Conservation (phyloP, 1,140 invertebrate species). For the Oryctes rhinoceros region DNA sequence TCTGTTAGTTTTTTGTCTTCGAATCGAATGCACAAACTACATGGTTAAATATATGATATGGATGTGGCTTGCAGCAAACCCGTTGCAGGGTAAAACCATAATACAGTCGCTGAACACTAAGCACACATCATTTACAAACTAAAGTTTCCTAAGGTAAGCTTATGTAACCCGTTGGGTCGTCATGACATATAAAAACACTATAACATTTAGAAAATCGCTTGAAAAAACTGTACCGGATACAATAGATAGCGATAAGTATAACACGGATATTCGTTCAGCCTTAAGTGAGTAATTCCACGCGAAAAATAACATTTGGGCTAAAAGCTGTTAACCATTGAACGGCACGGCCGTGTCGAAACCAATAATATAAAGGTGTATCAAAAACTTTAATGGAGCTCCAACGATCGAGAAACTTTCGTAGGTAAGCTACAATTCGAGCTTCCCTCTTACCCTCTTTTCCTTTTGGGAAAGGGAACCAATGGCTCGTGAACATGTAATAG, state of each 20-base stretch:
- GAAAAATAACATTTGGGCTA: slow-evolving; percentile 17
- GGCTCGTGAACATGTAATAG: slow-evolving; percentile 22
- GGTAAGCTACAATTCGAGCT: slow-evolving; percentile 26
- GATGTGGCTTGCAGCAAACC: no score
- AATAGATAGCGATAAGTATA: background rate
- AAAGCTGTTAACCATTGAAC: slow-evolving; percentile 23
- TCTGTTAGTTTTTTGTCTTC: no score
- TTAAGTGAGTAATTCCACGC: slow-evolving; percentile 14
- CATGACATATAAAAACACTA: no score
- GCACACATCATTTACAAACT: no score
- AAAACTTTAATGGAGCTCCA: slow-evolving; percentile 28
- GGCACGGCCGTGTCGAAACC: slow-evolving; percentile 7
- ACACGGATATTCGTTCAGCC: background rate
- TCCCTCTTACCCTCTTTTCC: background rate
- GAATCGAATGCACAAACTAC: no score
- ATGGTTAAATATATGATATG: no score
- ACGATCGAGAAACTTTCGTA: slow-evolving; percentile 26
- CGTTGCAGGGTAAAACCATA: no score
- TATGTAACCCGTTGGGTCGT: no score
- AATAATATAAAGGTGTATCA: slow-evolving; percentile 35
- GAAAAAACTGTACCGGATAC: background rate
- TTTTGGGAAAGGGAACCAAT: slow-evolving; percentile 7
- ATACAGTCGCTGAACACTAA: no score
- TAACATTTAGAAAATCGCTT: background rate
- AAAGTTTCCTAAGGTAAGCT: no score